Evolutionary conservation across 1,140 invertebrate species (phyloP).

Genomic region (fruit fly (Drosophila melanogaster)): Release_6_plus_ISO1_MT NC_004354.4:3641501-3642000

Average conservation of each 20-base stretch:
- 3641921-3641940: not conserved
- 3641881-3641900: not conserved
- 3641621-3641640: slow-evolving; percentile 2
- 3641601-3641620: not conserved
- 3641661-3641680: too few relatives aligned
- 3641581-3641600: not conserved
- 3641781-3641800: slow-evolving; percentile 7
- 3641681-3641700: not conserved
- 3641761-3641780: slow-evolving; percentile 15
- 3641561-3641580: slow-evolving; percentile 8
- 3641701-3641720: not conserved
- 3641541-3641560: slow-evolving; percentile 13
- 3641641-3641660: slow-evolving; percentile 2
- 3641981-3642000: not conserved
- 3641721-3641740: slow-evolving; percentile 19
- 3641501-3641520: slow-evolving; percentile 30
- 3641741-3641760: slow-evolving; percentile 27
- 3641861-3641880: not conserved
- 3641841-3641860: slow-evolving; percentile 1
- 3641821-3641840: not conserved
- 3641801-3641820: slow-evolving; percentile 14
- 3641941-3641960: not conserved
- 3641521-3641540: slow-evolving; percentile 15
- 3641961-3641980: not conserved
- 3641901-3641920: not conserved